Conservation (phyloP, 2,113 vertebrate species). For the Aix galericulata region DNA sequence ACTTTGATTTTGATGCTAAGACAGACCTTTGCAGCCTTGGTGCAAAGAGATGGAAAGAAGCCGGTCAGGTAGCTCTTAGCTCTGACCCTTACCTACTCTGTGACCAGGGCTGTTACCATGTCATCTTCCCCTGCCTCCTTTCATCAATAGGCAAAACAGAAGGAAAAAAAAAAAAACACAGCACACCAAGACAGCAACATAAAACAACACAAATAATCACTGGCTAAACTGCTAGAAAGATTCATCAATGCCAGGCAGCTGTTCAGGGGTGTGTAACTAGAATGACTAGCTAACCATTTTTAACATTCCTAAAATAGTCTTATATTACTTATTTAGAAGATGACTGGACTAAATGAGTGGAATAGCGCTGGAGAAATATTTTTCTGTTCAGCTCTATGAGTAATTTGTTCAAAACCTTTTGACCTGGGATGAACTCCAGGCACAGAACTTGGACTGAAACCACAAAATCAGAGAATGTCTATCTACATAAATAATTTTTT, state of each 20-base stretch:
- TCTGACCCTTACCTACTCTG: not conserved
- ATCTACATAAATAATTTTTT: not conserved
- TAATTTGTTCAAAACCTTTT: not conserved
- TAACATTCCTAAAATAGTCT: not conserved
- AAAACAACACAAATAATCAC: not conserved
- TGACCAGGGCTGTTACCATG: not conserved
- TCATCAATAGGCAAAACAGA: not conserved
- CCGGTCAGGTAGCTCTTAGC: not conserved
- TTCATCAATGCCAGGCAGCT: not conserved
- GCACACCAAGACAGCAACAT: not conserved
- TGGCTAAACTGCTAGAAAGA: not conserved
- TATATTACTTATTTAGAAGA: not conserved
- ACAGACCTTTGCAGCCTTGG: not conserved
- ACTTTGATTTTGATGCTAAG: not conserved
- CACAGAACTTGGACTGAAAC: not conserved
- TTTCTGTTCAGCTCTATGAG: not conserved
- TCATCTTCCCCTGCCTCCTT: not conserved
- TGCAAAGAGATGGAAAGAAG: not conserved
- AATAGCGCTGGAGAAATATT: not conserved
- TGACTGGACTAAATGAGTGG: not conserved
- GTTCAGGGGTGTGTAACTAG: not conserved
- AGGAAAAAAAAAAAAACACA: not conserved
- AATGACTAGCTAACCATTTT: not conserved
- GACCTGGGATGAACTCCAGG: not conserved
- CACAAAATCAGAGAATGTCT: accelerated